phyloP scores from a whole-genome alignment of 2,113 vertebrate genomes.

The Mus pahari region DNA sequence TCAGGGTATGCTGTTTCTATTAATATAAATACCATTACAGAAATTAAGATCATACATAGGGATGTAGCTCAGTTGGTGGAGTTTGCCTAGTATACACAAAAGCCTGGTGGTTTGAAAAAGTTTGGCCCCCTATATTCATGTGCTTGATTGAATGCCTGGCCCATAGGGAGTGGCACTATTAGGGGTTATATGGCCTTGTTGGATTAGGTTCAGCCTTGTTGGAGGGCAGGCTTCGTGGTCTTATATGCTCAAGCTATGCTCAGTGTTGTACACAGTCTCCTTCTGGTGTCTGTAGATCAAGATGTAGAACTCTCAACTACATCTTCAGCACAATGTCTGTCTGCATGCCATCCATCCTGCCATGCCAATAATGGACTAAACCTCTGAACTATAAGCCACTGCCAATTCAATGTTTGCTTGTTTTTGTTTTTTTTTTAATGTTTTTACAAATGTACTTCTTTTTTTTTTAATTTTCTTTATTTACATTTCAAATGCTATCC shows the following conservation, averaged over 20 bases:
- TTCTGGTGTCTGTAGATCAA: not conserved
- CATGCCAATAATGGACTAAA: not conserved
- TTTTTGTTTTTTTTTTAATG: too few relatives aligned
- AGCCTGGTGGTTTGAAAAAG: not conserved
- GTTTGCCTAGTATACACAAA: not conserved
- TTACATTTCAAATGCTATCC: too few relatives aligned
- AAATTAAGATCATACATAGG: not conserved
- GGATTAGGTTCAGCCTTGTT: not conserved
- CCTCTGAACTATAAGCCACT: not conserved
- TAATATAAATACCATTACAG: constrained; percentile 14
- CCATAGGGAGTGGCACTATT: not conserved
- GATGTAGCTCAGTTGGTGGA: not conserved
- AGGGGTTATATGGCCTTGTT: not conserved
- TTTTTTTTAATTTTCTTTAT: too few relatives aligned
- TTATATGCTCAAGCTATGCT: not conserved
- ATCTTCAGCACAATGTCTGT: not conserved
- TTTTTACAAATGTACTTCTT: too few relatives aligned
- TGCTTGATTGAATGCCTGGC: not conserved
- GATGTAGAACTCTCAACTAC: not conserved
- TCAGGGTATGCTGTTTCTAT: not conserved
- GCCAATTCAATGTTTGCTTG: not conserved
- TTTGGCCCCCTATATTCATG: not conserved
- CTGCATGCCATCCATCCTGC: not conserved
- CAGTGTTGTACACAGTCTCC: not conserved
- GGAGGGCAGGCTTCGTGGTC: not conserved